Conservation (phyloP, 2,888 invertebrate species). For the Cryptocheilus praepositus region DNA sequence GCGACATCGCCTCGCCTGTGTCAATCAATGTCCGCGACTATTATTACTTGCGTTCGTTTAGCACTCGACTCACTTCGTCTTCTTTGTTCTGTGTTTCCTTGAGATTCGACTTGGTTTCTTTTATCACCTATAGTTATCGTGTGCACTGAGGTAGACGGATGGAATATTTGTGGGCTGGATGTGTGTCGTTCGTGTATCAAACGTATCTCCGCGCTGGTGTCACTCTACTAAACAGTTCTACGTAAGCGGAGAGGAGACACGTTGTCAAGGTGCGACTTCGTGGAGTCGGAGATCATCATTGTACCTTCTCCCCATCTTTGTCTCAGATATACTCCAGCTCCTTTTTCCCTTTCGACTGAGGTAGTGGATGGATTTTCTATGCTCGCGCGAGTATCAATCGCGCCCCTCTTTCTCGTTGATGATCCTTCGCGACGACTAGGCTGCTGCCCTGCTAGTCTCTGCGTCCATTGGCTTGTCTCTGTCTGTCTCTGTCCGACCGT, state of each 20-base stretch:
- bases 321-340: slow-evolving; percentile 8
- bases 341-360: slow-evolving; percentile 50
- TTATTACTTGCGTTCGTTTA: background rate
- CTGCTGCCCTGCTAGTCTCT: no score
- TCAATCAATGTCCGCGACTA: slow-evolving; percentile 7
- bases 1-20: background rate
- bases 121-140: slow-evolving; percentile 66
- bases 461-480: no score
- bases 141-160: slow-evolving; percentile 73
- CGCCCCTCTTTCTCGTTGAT: background rate
- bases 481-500: no score
- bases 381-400: background rate
- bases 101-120: slow-evolving; percentile 51
- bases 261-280: background rate
- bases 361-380: slow-evolving; percentile 65
- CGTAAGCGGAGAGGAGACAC: slow-evolving; percentile 17
- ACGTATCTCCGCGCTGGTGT: background rate
- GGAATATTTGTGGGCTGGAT: slow-evolving; percentile 61
- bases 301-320: background rate
- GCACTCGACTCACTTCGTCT: background rate
- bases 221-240: slow-evolving; percentile 15
- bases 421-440: background rate
- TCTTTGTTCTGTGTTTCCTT: slow-evolving; percentile 27
- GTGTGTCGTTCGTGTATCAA: background rate
- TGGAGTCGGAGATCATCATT: background rate